Evolutionary conservation across 2,113 vertebrate genomes (phyloP).

Genomic region (Trinectes maculatus): DNA sequence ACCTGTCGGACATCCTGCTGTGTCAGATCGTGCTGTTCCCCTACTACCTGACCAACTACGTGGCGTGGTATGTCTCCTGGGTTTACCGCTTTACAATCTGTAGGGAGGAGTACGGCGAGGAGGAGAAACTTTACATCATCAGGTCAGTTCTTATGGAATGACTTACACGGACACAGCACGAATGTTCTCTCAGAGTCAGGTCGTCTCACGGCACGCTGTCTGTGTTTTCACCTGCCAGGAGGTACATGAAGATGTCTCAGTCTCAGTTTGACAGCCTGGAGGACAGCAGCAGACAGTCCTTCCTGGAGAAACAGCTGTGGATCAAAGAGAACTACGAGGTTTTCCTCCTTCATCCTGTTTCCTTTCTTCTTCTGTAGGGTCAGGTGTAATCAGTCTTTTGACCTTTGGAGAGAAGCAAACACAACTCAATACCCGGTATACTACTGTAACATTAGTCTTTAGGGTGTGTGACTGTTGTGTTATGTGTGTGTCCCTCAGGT

Average conservation of each 20-base stretch:
- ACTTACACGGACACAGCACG: neutral
- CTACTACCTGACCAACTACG: constrained; percentile 85
- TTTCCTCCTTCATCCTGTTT: neutral
- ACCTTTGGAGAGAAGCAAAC: too few relatives aligned
- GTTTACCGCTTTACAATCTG: constrained; percentile 91
- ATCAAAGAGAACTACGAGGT: constrained; percentile 94
- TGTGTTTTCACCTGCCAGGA: constrained; percentile 62
- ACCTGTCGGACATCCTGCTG: constrained; percentile 91
- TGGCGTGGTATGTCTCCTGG: constrained; percentile 90
- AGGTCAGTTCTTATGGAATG: constrained; percentile 58
- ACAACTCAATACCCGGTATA: too few relatives aligned
- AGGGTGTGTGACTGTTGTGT: neutral
- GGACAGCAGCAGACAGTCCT: constrained; percentile 84
- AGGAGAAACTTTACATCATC: constrained; percentile 94
- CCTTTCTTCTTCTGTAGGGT: neutral
- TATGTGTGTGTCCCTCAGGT: constrained; percentile 69
- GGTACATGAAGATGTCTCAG: constrained; percentile 94
- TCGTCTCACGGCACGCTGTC: neutral
- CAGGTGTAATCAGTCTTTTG: neutral
- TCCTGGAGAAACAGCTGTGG: constrained; percentile 91
- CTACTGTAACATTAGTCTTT: too few relatives aligned
- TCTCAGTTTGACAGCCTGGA: constrained; percentile 95
- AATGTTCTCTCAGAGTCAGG: neutral
- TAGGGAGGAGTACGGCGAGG: constrained; percentile 89
- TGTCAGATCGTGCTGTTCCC: constrained; percentile 92